Conservation (phyloP, 2,888 invertebrate genomes). For the Meiosimyza decipiens region DNA sequence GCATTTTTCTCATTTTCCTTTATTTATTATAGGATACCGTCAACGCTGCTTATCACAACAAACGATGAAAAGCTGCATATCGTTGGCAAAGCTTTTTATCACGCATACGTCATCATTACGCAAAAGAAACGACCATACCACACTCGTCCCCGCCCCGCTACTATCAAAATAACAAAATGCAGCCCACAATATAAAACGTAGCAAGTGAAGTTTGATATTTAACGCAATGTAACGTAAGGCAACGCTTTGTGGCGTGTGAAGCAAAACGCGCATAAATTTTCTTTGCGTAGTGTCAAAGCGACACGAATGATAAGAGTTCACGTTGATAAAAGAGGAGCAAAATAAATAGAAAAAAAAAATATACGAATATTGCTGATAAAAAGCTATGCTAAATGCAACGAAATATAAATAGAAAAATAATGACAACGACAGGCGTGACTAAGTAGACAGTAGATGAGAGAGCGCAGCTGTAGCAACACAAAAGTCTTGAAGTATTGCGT, state of each 20-base stretch:
- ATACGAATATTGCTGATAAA: neutral
- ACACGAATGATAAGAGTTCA: constrained; percentile 1
- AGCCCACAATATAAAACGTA: too few relatives aligned
- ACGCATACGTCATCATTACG: constrained; percentile 30
- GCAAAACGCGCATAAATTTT: constrained; percentile 24
- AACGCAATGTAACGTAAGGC: neutral
- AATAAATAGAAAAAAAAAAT: neutral
- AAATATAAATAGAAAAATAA: neutral
- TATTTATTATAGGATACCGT: neutral
- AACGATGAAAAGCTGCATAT: neutral
- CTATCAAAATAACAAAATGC: too few relatives aligned
- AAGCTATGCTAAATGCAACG: too few relatives aligned
- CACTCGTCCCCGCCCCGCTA: too few relatives aligned
- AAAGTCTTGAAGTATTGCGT: neutral
- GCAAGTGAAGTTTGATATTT: constrained; percentile 9
- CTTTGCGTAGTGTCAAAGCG: constrained; percentile 28
- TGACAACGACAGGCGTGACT: constrained; percentile 7
- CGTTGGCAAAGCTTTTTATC: constrained; percentile 8
- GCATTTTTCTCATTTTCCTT: too few relatives aligned
- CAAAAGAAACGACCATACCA: neutral
- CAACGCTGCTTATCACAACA: neutral
- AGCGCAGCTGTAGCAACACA: neutral
- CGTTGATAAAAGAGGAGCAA: constrained; percentile 9
- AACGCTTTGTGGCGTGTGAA: neutral
- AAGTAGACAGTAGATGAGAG: neutral